A percentile compares a stretch with the other conserved stretches of the same genome.
Conservation (phyloP, 2,113 vertebrate species). For the Callocephalon fimbriatum region DNA sequence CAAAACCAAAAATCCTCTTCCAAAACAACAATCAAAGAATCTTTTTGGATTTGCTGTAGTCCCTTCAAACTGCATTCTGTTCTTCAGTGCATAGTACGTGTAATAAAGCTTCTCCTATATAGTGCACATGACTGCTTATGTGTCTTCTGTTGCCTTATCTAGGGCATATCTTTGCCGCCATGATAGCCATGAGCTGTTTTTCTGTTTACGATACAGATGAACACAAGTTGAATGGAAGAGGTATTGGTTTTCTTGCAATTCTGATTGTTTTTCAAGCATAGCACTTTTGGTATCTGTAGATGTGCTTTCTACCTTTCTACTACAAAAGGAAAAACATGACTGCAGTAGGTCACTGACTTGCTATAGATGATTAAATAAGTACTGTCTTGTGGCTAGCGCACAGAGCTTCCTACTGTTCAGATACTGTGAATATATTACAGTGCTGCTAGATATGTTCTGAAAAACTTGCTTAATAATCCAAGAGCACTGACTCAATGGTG, state of each 20-base stretch:
- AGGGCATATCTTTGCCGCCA: neutral
- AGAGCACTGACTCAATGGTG: neutral
- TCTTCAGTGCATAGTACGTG: neutral
- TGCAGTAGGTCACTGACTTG: neutral
- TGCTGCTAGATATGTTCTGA: neutral
- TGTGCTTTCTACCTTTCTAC: neutral
- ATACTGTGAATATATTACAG: neutral
- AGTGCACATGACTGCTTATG: rapidly evolving
- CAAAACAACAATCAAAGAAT: neutral
- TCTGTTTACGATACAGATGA: neutral
- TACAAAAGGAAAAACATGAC: neutral
- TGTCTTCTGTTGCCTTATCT: neutral
- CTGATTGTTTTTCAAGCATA: neutral
- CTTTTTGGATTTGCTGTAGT: neutral
- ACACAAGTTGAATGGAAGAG: neutral
- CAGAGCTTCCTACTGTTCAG: neutral
- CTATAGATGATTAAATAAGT: neutral
- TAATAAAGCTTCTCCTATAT: neutral
- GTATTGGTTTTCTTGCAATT: neutral
- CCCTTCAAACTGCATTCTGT: neutral
- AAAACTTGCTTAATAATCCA: neutral
- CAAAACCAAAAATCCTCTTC: neutral
- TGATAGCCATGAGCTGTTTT: neutral
- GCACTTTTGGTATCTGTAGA: neutral
- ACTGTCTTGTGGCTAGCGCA: neutral